Base-by-base conservation (phyloP, 2,888 invertebrate species). In the Liposcelis brunnea region DNA sequence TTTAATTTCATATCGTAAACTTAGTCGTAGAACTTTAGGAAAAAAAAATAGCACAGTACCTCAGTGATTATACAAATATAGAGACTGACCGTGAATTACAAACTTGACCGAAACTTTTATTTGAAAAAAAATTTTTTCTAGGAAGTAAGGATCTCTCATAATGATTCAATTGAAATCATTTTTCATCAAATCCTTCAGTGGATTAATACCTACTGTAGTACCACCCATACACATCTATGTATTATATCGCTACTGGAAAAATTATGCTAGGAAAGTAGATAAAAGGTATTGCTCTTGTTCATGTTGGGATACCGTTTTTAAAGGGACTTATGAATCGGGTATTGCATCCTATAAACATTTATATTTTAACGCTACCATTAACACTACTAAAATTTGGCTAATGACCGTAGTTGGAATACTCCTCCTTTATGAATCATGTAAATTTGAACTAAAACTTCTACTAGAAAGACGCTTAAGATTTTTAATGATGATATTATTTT, bases 251-350 rank as follows among this genome's bases (percentile, higher is more conserved):
- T 72, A 78, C 55, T 80, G 80, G 80, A 70, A 72, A 55, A 72
- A 75, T 54, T 76, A 74, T 60, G 71, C 77, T 34, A 69, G 74
- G 16, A 68, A 67, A 49, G 75, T 80, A 40, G 76, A 79, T 56
- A 69, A 66, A 52, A 66, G 68, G 47, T 72, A 70, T 52, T 80
- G 80, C 56, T 71, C 74, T 12, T 80, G 80, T 60, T 75, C 76
- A 10, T 81, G 80, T 58, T 81, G 80, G 77, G 81, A 81, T 56
- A 80, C 80, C 0, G 73, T 80, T 6, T 80, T 80, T 56, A 79
- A 80, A 70, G 74, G 77, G 11, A 72, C 75, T 10, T 78, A 78
- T 55, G 77, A 78, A 58, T 71, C 73, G 19, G 77, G 77, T n/a
- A 67, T 77, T 49, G 74, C 75, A 34, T 70, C 74, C 16, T 78